phyloP scores from a whole-genome alignment of 2,888 invertebrate species.

The Metallyticus violacea region DNA sequence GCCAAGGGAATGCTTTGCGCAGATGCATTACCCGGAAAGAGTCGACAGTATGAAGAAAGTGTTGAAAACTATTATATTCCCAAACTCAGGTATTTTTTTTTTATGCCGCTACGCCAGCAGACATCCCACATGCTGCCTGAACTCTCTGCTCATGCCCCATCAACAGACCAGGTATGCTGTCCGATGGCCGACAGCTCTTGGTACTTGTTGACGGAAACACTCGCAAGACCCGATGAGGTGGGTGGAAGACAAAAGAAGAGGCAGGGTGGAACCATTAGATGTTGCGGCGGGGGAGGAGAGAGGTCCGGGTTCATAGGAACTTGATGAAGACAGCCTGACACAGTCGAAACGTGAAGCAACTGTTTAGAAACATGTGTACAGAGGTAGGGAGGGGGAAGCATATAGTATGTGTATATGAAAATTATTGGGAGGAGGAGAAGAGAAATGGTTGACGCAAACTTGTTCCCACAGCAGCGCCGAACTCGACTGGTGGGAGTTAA shows the following conservation, averaged over 20 bases:
- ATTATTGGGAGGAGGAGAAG: not conserved
- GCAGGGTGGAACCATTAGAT: not conserved
- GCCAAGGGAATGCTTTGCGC: no score
- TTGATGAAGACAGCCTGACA: not conserved
- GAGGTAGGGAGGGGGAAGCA: not conserved
- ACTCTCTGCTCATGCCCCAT: no score
- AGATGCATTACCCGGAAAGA: no score
- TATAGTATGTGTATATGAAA: no score
- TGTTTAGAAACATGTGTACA: not conserved
- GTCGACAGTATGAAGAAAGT: no score
- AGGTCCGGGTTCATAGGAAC: constrained; percentile 1
- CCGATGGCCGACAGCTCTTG: not conserved
- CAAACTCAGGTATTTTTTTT: no score
- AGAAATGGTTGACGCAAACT: not conserved
- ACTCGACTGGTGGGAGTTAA: not conserved
- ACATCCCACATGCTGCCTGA: no score
- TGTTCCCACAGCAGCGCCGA: not conserved
- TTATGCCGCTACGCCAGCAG: not conserved
- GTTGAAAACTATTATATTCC: no score
- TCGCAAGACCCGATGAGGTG: not conserved
- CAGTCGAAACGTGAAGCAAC: not conserved
- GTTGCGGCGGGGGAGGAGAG: not conserved
- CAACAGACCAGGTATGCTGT: not conserved
- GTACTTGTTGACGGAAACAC: not conserved
- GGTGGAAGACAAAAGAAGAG: not conserved